Percentiles rank a stretch among this genome's conserved stretches.
Conservation (phyloP, 2,113 vertebrate species). For the Callipepla californica region DNA sequence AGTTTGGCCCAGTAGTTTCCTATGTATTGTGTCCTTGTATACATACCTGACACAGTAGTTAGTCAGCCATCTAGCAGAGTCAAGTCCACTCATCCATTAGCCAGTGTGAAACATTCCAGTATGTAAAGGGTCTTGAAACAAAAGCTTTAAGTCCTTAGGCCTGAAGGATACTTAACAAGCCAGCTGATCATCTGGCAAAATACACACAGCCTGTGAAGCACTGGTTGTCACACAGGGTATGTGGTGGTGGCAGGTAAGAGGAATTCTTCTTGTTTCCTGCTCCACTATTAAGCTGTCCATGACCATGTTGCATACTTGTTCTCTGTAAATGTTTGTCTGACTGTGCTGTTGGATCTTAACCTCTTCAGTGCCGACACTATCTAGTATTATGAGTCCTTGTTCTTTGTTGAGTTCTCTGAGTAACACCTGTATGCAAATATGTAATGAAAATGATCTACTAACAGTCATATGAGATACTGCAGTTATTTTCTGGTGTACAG, state of each 20-base stretch:
- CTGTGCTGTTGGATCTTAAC: background rate
- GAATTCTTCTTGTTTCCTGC: background rate
- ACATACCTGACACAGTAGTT: background rate
- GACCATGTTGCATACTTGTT: fast-evolving
- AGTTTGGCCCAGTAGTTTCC: background rate
- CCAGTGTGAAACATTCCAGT: background rate
- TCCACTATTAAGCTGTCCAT: background rate
- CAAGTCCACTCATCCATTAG: background rate
- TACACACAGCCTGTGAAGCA: background rate
- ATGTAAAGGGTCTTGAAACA: background rate
- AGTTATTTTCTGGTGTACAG: background rate
- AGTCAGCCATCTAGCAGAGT: background rate
- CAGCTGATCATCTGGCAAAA: background rate
- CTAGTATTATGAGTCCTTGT: background rate
- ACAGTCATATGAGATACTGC: background rate
- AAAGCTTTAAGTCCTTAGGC: background rate
- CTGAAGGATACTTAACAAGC: background rate
- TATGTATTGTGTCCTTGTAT: background rate
- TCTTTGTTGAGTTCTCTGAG: background rate
- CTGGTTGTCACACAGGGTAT: background rate
- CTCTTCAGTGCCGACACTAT: background rate
- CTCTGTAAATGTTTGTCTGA: background rate
- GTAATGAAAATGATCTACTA: background rate
- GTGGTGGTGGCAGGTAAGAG: background rate
- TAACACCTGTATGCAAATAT: background rate